Base-by-base conservation (phyloP, 1,140 invertebrate species). In the Drosophila bocqueti region DNA sequence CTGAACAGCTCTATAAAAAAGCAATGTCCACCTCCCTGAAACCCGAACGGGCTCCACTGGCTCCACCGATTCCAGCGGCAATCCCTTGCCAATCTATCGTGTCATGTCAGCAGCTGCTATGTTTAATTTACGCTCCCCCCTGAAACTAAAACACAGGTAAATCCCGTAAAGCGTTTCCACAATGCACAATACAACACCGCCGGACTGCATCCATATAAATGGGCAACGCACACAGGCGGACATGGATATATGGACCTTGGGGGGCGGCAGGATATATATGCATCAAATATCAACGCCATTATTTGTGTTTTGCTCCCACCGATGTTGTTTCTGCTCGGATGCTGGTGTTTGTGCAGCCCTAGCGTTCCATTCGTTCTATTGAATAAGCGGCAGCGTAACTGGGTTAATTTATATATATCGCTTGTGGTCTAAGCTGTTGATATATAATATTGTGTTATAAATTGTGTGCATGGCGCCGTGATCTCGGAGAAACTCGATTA, bases 41-140 rank as follows among this genome's bases (percentile, higher is more conserved):
- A 34, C 29, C 50, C n/a, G 7, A 16, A 34, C 16, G 13, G 10
- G 36, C 16, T 13, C 54, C 54, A 36, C 63, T 67, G 46, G 21
- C 29, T 46, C 57, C 65, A 58, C 49, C n/a, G 31, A 21, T 43
- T 21, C 40, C 29, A 55, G 59, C 21, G 11, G 36, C 45, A 47
- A 50, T 67, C 40, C 64, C 64, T 57, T 59, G 72, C 61, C 76
- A 63, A 87, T 87, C 76, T 74, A 79, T 83, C 83, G 76, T 83
- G 38, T 79, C 62, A 83, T 83, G 83, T 89, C 84, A 79, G 81
- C 84, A 87, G 84, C 84, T 90, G 85, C 66, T 81, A 68, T 79
- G 81, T 87, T 90, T 84, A 87, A 90, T 81, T 89, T 87, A 89
- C 68, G 73, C 74, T 66, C 16, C 26, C 60, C 40, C 26, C 29